A percentile compares a stretch with the other conserved stretches of the same genome.
phyloP scores from a whole-genome alignment of 2,888 invertebrate species.

The Trissoscelio sp. region DNA sequence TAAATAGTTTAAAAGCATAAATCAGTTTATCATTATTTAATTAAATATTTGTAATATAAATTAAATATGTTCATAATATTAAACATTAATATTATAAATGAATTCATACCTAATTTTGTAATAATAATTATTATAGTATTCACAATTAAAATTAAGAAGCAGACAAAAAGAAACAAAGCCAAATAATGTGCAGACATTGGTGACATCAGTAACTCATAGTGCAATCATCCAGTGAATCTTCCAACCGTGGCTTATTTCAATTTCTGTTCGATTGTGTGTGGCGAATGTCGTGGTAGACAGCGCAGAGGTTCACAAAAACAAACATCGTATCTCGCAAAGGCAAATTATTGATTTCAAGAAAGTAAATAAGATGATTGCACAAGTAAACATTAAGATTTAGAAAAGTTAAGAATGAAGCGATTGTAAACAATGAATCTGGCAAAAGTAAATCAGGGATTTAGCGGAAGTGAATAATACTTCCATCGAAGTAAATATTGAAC shows the following conservation, averaged over 20 bases:
- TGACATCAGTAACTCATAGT: not conserved
- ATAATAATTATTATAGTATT: not conserved
- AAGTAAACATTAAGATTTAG: conserved; percentile 37
- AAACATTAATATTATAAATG: no score
- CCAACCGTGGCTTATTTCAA: conserved; percentile 10
- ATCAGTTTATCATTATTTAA: not conserved
- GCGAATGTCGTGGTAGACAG: conserved; percentile 23
- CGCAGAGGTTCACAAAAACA: conserved; percentile 27
- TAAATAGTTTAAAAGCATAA: not conserved
- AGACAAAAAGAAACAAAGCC: not conserved
- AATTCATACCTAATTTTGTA: no score
- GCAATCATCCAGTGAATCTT: not conserved
- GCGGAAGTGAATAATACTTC: conserved; percentile 54
- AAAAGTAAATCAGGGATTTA: conserved; percentile 46
- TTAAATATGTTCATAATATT: not conserved
- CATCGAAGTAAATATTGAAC: conserved; percentile 46
- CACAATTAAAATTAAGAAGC: not conserved
- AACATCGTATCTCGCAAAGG: conserved; percentile 32
- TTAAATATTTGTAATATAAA: not conserved
- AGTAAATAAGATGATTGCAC: conserved; percentile 45
- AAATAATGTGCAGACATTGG: no score
- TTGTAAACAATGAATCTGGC: conserved; percentile 55
- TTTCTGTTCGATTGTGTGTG: conserved; percentile 17
- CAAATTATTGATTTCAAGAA: conserved; percentile 53
- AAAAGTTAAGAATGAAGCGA: conserved; percentile 52